These are phyloP conservation scores for Gryllus bimaculatus DNA, from an alignment of 1,140 invertebrate species.

Conservation along the genomic window DNA sequence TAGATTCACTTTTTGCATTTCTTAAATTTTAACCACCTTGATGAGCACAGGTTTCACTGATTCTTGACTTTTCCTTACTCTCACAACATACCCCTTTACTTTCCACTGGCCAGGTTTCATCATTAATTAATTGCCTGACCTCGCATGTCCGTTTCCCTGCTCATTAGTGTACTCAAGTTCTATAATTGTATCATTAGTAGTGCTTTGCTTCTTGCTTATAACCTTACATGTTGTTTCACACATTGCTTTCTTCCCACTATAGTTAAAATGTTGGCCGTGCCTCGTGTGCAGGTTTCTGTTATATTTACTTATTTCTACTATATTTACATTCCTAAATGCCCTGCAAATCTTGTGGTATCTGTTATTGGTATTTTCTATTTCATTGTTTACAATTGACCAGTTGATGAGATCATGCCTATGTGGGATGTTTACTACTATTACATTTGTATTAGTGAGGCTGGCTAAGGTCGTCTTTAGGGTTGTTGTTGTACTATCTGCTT, in stretches of 20 bases:
- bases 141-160: background rate
- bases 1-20: background rate
- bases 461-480: too few species aligned
- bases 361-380: slow-evolving; percentile 18
- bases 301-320: slow-evolving; percentile 15
- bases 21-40: background rate
- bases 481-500: too few species aligned
- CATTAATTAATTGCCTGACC: background rate
- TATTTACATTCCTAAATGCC: slow-evolving; percentile 10
- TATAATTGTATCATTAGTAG: background rate
- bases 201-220: too few species aligned
- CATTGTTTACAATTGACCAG: slow-evolving; percentile 18
- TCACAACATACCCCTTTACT: background rate
- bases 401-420: slow-evolving; percentile 15
- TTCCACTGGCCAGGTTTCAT: background rate
- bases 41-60: background rate
- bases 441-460: slow-evolving; percentile 7
- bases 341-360: background rate
- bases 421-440: slow-evolving; percentile 15
- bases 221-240: too few species aligned
- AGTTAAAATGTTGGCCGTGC: slow-evolving; percentile 17
- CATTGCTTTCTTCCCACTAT: slow-evolving; percentile 15
- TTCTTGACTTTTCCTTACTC: background rate
- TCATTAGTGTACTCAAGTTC: background rate
- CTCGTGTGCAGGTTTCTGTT: slow-evolving; percentile 16